Conservation (phyloP, 2,888 invertebrate species). For the Luperina nickerlii region DNA sequence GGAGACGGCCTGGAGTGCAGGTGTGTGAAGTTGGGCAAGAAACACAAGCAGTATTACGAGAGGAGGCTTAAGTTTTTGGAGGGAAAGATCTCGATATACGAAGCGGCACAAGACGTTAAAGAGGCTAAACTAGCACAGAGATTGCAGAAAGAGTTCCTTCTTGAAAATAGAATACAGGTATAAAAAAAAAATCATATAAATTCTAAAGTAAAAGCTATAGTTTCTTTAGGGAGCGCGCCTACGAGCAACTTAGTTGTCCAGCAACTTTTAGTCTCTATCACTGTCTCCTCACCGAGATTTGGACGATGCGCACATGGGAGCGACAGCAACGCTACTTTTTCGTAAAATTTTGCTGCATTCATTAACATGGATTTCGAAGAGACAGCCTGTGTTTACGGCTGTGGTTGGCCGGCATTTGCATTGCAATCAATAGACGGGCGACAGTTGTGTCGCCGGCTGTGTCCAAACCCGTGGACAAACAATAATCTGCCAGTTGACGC, state of each 20-base stretch:
- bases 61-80: conserved; percentile 92
- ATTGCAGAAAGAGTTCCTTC: conserved; percentile 91
- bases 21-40: conserved; percentile 89
- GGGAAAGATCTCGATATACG: conserved; percentile 92
- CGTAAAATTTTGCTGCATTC: background rate
- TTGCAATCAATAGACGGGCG: background rate
- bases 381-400: background rate
- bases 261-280: too few relatives aligned
- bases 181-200: background rate
- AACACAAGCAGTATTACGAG: conserved; percentile 92
- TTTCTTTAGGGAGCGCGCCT: background rate
- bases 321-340: background rate
- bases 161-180: conserved; percentile 87
- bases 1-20: conserved; percentile 86
- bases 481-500: background rate
- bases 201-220: background rate
- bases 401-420: background rate
- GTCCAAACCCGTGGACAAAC: background rate
- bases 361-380: background rate
- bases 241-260: background rate
- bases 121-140: conserved; percentile 91
- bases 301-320: background rate
- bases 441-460: background rate
- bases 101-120: conserved; percentile 92
- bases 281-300: too few relatives aligned